Conservation (phyloP, 2,797 vertebrate species). For the Rhyacichthys aspro region DNA sequence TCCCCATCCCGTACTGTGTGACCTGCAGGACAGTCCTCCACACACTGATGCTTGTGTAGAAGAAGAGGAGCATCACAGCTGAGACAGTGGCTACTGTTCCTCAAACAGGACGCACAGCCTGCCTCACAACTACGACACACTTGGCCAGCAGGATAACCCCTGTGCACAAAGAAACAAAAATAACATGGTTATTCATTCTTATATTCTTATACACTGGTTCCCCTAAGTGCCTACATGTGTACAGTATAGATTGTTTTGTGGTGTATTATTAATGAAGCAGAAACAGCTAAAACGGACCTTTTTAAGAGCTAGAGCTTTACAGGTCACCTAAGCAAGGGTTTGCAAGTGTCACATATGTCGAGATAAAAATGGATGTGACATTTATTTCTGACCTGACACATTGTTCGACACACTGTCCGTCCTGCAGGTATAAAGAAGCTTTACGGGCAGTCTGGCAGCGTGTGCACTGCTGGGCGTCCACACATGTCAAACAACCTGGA, state of each 20-base stretch:
- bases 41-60: constrained; percentile 82
- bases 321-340: too few relatives aligned
- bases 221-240: too few relatives aligned
- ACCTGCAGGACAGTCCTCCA: constrained; percentile 79
- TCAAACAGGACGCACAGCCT: constrained; percentile 82
- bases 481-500: constrained; percentile 73
- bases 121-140: constrained; percentile 77
- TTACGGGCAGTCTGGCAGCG: constrained; percentile 71
- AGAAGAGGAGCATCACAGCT: constrained; percentile 82
- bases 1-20: constrained; percentile 72
- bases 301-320: too few relatives aligned
- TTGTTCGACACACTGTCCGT: constrained; percentile 73
- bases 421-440: constrained; percentile 72
- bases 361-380: constrained; percentile 1
- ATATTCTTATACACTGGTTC: too few relatives aligned
- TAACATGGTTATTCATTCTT: not conserved
- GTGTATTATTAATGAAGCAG: too few relatives aligned
- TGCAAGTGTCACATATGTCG: not conserved
- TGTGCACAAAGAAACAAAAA: constrained; percentile 31
- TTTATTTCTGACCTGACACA: constrained; percentile 73
- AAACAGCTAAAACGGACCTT: too few relatives aligned
- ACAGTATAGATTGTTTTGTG: too few relatives aligned
- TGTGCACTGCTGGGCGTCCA: constrained; percentile 67
- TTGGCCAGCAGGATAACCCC: constrained; percentile 72
- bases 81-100: constrained; percentile 82